Evolutionary conservation across 2,797 vertebrate species (phyloP), one percentile per base, ranked within the genome.

Genomic region (Chlorospingus flavigularis): DNA sequence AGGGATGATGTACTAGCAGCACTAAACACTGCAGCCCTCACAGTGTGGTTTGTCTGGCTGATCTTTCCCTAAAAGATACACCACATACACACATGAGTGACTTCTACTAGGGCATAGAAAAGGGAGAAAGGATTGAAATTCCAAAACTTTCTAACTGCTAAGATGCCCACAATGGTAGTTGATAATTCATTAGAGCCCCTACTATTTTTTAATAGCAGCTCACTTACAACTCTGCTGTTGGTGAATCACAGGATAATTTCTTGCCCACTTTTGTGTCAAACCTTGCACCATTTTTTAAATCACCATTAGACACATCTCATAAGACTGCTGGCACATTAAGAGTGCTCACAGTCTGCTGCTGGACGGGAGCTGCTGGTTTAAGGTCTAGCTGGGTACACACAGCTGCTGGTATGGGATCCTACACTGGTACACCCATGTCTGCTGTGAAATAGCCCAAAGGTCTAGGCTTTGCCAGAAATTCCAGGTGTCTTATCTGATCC

Each of bases 61-160:
- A 76, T 33, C 13, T 18, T 40, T 57, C 35, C 31, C 61, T 58
- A 17, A 25, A 5, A 25, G 24, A 35, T 5, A 31, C 0, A 0
- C n/a, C n/a, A n/a, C n/a, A n/a, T n/a, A n/a, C n/a, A n/a, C n/a
- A n/a, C 39, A 57, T 17, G 10, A 72, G 10, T 0, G 2, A 60
- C 20, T 68, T 82, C 31, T 24, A 16, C 37, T 6, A 48, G 25
- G 28, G 5, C 39, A 43, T 4, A 51, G 21, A 30, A 82, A 73
- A 81, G 6, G 20, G 9, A 58, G 7, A 66, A 78, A 51, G 30
- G 45, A 68, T 13, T 19, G 28, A 57, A 65, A 55, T 79, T 58
- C 16, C 6, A 14, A 88, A 87, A 50, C 3, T 33, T 77, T 58
- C 11, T 43, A 57, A 7, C 6, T 5, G 6, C 28, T 31, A 37